Percentiles rank a stretch among this genome's conserved stretches.
These are phyloP conservation scores for Ptychodera flava DNA, from an alignment of 35 echinoderm and acorn worm species.

Conservation along the genomic window DNA sequence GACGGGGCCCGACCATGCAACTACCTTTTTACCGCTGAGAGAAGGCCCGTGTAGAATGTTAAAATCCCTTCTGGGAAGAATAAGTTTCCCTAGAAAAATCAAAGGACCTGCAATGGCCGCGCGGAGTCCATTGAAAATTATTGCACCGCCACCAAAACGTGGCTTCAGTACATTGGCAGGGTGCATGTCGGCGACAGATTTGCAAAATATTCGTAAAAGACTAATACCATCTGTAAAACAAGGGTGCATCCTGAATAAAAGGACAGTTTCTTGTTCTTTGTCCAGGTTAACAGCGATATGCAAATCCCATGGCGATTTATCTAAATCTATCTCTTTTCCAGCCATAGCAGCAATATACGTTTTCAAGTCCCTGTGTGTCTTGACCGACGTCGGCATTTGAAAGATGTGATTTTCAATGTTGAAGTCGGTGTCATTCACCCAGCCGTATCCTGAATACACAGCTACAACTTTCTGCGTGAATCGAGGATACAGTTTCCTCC, in stretches of 20 bases:
- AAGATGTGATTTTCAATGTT: conserved; percentile 55
- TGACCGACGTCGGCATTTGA: conserved; percentile 4
- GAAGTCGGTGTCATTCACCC: conserved; percentile 38
- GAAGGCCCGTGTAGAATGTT: neutral
- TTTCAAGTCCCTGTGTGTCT: conserved; percentile 13
- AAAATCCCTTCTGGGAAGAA: conserved; percentile 10
- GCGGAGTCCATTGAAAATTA: conserved; percentile 38
- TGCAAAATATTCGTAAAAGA: conserved; percentile 26
- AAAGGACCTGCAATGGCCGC: conserved; percentile 36
- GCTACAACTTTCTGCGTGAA: conserved; percentile 39
- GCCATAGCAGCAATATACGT: conserved; percentile 21
- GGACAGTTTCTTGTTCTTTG: conserved; percentile 17
- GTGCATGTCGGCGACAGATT: conserved; percentile 18
- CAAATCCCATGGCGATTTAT: conserved; percentile 33
- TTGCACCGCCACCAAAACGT: conserved; percentile 18
- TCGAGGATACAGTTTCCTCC: conserved; percentile 19
- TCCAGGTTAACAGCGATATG: conserved; percentile 9
- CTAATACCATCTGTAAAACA: conserved; percentile 34
- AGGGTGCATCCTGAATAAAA: conserved; percentile 43
- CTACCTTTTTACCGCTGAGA: conserved; percentile 25
- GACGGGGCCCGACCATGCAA: conserved; percentile 44
- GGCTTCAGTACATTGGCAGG: conserved; percentile 6
- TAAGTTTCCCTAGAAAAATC: conserved; percentile 26
- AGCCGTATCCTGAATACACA: conserved; percentile 19
- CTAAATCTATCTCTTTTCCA: neutral